These are phyloP conservation scores for Papilio elwesi DNA, from an alignment of 2,888 invertebrate genomes.

Conservation along the genomic window DNA sequence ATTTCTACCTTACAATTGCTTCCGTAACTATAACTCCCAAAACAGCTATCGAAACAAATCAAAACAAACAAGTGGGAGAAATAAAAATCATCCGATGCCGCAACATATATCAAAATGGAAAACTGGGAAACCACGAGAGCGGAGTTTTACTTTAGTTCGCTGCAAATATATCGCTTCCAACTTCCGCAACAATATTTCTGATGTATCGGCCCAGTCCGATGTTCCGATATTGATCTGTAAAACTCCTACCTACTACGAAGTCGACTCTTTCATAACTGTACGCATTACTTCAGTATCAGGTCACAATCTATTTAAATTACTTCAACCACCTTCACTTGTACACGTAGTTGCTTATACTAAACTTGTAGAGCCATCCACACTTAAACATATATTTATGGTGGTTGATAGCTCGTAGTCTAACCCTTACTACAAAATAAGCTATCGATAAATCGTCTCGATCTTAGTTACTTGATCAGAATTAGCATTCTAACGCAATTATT, in stretches of 20 bases:
- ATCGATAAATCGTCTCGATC: no score
- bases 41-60: neutral
- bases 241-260: constrained; percentile 12
- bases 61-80: constrained; percentile 21
- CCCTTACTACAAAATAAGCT: no score
- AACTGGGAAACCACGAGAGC: constrained; percentile 23
- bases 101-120: constrained; percentile 29
- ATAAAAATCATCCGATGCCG: constrained; percentile 22
- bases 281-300: neutral
- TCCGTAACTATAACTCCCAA: neutral
- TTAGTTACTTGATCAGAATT: no score
- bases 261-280: constrained; percentile 11
- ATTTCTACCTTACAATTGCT: neutral
- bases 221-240: constrained; percentile 26
- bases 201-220: constrained; percentile 22
- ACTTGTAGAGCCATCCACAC: no score
- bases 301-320: neutral
- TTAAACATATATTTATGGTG: no score
- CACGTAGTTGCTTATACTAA: no score
- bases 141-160: constrained; percentile 28
- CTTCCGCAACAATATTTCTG: constrained; percentile 37
- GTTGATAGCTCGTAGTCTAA: no score
- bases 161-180: constrained; percentile 31
- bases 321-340: neutral
- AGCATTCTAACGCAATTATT: no score